Evolutionary conservation across 2,113 vertebrate genomes (phyloP).

Genomic region (Cinclus cinclus): DNA sequence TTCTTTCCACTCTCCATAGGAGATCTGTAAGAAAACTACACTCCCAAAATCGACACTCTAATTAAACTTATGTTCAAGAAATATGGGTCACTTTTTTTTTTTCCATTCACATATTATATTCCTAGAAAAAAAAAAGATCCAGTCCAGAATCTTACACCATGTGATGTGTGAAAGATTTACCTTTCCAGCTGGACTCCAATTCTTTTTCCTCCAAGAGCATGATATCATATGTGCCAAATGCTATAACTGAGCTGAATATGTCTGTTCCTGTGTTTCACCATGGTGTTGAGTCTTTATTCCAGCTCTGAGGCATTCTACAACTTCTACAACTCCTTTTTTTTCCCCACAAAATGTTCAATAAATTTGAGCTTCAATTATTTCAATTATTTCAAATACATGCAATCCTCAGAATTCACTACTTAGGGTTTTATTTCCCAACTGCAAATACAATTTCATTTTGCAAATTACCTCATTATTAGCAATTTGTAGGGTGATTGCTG

Average conservation of each 20-base stretch:
- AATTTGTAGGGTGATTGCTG: constrained; percentile 27
- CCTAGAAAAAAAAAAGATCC: not conserved
- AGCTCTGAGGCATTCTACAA: not conserved
- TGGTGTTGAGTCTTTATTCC: not conserved
- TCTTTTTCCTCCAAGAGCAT: not conserved
- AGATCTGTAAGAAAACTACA: not conserved
- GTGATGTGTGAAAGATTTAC: not conserved
- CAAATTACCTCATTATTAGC: constrained; percentile 48
- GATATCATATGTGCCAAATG: not conserved
- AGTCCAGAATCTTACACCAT: not conserved
- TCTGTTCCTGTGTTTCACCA: fast-evolving
- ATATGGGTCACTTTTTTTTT: not conserved
- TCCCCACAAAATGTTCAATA: not conserved
- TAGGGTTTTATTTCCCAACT: constrained; percentile 27
- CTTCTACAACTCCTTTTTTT: not conserved
- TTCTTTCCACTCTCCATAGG: not conserved
- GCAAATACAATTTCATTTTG: constrained; percentile 19
- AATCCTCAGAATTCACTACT: not conserved
- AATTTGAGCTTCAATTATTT: not conserved
- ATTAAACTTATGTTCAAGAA: not conserved
- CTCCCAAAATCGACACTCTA: not conserved
- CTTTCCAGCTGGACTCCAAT: not conserved
- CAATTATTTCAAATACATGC: not conserved
- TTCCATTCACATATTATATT: not conserved
- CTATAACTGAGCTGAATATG: not conserved